These are phyloP conservation scores for Pygoscelis antarcticus DNA, from an alignment of 2,113 vertebrate genomes.

Conservation along the genomic window DNA sequence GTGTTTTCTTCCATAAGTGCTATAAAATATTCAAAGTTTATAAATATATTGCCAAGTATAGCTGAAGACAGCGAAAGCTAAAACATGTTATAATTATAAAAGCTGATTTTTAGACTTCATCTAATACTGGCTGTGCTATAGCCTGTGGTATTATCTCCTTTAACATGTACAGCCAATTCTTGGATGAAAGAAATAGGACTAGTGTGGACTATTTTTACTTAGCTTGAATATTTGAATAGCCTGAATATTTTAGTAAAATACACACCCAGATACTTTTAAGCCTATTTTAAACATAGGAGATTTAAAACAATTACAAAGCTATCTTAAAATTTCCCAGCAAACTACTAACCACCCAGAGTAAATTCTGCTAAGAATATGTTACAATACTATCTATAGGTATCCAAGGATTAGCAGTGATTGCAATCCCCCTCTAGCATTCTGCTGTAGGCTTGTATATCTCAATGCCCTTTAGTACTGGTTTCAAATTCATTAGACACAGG, in stretches of 20 bases:
- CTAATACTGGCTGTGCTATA: neutral
- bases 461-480: neutral
- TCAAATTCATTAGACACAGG: neutral
- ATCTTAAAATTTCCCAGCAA: neutral
- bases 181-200: neutral
- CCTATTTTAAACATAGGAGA: constrained; percentile 4
- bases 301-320: constrained; percentile 6
- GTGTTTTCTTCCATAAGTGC: neutral
- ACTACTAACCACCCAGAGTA: neutral
- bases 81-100: neutral
- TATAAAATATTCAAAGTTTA: constrained; percentile 42
- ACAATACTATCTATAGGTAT: neutral
- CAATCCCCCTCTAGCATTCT: neutral
- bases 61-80: neutral
- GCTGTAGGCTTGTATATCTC: neutral
- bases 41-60: constrained; percentile 21
- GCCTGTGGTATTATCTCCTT: neutral
- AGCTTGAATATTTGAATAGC: constrained; percentile 21
- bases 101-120: neutral
- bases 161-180: neutral
- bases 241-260: constrained; percentile 39
- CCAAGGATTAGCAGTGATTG: neutral
- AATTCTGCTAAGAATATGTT: neutral
- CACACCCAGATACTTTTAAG: neutral
- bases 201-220: constrained; percentile 9